Evolutionary conservation across 2,888 invertebrate species (phyloP).

Genomic region (Drosophila subquinaria): DNA sequence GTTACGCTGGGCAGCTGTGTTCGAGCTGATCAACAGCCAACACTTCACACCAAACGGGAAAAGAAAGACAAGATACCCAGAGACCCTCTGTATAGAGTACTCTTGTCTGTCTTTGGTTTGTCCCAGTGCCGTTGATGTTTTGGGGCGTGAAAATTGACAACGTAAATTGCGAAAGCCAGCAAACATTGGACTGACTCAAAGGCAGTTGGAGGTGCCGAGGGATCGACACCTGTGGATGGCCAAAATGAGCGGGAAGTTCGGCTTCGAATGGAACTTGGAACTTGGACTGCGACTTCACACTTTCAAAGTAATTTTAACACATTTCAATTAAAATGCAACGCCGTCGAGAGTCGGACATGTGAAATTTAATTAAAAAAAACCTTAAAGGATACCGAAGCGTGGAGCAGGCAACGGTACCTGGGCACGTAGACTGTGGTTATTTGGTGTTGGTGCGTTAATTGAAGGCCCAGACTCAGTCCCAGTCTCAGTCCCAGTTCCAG

Average conservation of each 20-base stretch:
- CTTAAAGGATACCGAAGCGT: conserved; percentile 67
- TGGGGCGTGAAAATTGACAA: conserved; percentile 79
- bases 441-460: conserved; percentile 76
- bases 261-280: conserved; percentile 18
- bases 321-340: conserved; percentile 76
- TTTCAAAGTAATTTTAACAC: conserved; percentile 81
- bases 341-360: conserved; percentile 58
- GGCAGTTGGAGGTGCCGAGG: conserved; percentile 5
- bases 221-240: conserved; percentile 21
- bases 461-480: conserved; percentile 51
- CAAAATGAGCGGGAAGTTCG: conserved; percentile 18
- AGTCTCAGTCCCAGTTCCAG: neutral
- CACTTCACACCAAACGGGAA: conserved; percentile 50
- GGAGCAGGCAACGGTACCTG: conserved; percentile 32
- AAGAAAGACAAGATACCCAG: conserved; percentile 20
- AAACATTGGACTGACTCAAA: conserved; percentile 6
- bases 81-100: neutral
- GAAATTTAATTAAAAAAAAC: conserved; percentile 80
- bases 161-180: conserved; percentile 73
- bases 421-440: conserved; percentile 65
- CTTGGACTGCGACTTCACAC: conserved; percentile 60
- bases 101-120: conserved; percentile 5
- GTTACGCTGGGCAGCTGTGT: conserved; percentile 35
- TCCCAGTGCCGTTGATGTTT: conserved; percentile 56
- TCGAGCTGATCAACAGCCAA: conserved; percentile 57